Evolutionary conservation across 2,888 invertebrate genomes (phyloP).

Genomic region (Ramazzottius varieornatus): DNA sequence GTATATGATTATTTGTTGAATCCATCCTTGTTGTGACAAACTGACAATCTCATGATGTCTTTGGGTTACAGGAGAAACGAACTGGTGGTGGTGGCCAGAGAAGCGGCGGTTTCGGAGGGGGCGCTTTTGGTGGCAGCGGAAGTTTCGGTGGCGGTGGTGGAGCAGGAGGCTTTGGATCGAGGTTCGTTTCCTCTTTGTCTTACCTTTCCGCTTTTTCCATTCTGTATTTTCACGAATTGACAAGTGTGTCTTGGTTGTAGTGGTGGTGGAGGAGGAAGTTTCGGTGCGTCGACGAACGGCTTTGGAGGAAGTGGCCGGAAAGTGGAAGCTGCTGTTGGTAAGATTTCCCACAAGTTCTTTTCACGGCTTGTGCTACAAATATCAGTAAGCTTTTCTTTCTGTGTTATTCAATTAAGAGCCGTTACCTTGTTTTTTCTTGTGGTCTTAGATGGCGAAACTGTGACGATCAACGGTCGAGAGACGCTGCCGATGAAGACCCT

Average conservation of each 20-base stretch:
- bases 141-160: neutral
- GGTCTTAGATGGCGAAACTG: neutral
- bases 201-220: too few species aligned
- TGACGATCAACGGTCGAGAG: neutral
- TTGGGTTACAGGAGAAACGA: neutral
- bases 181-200: too few species aligned
- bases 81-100: neutral
- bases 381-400: neutral
- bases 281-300: neutral
- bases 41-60: too few species aligned
- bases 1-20: too few species aligned
- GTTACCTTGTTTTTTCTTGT: neutral
- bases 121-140: neutral
- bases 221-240: too few species aligned
- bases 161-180: too few species aligned
- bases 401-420: neutral
- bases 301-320: too few species aligned
- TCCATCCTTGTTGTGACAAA: too few species aligned
- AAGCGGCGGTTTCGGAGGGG: neutral
- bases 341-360: too few species aligned
- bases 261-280: neutral
- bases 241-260: too few species aligned
- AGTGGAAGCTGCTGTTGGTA: neutral
- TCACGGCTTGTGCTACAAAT: too few species aligned
- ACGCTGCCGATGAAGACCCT: neutral